Conservation (phyloP, 2,888 invertebrate species). For the Catocala nupta region DNA sequence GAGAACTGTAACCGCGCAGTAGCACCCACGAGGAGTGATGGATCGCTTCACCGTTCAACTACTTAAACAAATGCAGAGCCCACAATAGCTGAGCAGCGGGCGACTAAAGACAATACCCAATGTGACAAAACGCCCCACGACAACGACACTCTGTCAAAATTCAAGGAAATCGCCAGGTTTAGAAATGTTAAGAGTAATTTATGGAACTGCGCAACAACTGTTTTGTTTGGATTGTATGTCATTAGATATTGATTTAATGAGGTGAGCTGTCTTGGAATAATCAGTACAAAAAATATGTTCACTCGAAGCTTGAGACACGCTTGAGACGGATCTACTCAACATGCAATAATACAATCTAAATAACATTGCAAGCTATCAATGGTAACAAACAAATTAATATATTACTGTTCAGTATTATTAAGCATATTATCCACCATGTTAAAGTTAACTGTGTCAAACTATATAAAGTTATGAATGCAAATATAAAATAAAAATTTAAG, state of each 20-base stretch:
- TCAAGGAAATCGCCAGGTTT: slow-evolving; percentile 63
- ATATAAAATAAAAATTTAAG: too few species aligned
- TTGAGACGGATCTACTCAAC: too few species aligned
- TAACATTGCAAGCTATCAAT: too few species aligned
- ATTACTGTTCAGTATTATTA: too few species aligned
- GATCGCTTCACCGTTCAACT: slow-evolving; percentile 60
- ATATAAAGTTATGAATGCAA: too few species aligned
- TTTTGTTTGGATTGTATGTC: slow-evolving; percentile 46
- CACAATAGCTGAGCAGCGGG: slow-evolving; percentile 62
- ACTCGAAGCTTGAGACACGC: too few species aligned
- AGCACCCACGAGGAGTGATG: slow-evolving; percentile 73
- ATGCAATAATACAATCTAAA: too few species aligned
- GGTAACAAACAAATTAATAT: too few species aligned
- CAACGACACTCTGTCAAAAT: slow-evolving; percentile 52
- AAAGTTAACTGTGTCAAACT: too few species aligned
- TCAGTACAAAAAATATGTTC: too few species aligned
- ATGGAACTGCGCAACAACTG: slow-evolving; percentile 56
- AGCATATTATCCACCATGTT: too few species aligned
- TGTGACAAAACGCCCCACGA: slow-evolving; percentile 59
- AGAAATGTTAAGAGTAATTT: slow-evolving; percentile 64
- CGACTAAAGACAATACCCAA: slow-evolving; percentile 66
- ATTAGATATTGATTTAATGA: slow-evolving; percentile 39
- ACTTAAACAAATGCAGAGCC: slow-evolving; percentile 60
- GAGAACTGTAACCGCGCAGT: slow-evolving; percentile 72
- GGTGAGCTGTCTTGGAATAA: not conserved